Percentiles rank a stretch among this genome's conserved stretches.
These are phyloP conservation scores for Eristalis intricaria DNA, from an alignment of 2,888 invertebrate species.

Conservation along the genomic window DNA sequence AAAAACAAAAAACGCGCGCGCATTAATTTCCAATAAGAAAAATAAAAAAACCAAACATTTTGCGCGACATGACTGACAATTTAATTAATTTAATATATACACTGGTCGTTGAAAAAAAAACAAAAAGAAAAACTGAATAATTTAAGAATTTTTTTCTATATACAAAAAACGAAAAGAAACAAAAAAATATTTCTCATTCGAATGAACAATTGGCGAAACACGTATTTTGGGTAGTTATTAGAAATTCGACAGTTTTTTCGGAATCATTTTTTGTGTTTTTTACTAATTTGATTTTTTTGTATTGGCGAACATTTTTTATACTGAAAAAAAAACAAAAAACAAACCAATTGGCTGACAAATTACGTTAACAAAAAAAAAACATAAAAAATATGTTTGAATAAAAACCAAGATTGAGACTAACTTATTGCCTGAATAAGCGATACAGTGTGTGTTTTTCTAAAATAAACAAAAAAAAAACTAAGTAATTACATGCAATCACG, in stretches of 20 bases:
- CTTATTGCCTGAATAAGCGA: neutral
- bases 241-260: slow-evolving; percentile 37
- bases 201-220: slow-evolving; percentile 57
- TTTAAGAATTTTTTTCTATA: slow-evolving; percentile 57
- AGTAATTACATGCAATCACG: slow-evolving; percentile 40
- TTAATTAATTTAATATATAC: slow-evolving; percentile 68
- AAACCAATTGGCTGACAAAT: slow-evolving; percentile 10
- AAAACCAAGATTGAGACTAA: neutral
- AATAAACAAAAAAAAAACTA: slow-evolving; percentile 19
- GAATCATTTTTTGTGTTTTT: slow-evolving; percentile 13
- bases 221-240: slow-evolving; percentile 40
- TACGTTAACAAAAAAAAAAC: slow-evolving; percentile 6
- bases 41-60: slow-evolving; percentile 9
- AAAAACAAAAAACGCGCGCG: slow-evolving; percentile 49
- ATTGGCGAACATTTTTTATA: neutral
- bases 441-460: slow-evolving; percentile 1
- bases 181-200: slow-evolving; percentile 9
- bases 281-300: neutral
- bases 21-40: slow-evolving; percentile 55
- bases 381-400: slow-evolving; percentile 7
- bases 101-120: slow-evolving; percentile 49
- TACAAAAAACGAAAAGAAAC: neutral
- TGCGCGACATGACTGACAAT: slow-evolving; percentile 69
- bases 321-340: slow-evolving; percentile 2
- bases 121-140: slow-evolving; percentile 49